These are phyloP conservation scores for Ammospiza maritima DNA, from an alignment of 2,797 vertebrate species.

Conservation along the genomic window DNA sequence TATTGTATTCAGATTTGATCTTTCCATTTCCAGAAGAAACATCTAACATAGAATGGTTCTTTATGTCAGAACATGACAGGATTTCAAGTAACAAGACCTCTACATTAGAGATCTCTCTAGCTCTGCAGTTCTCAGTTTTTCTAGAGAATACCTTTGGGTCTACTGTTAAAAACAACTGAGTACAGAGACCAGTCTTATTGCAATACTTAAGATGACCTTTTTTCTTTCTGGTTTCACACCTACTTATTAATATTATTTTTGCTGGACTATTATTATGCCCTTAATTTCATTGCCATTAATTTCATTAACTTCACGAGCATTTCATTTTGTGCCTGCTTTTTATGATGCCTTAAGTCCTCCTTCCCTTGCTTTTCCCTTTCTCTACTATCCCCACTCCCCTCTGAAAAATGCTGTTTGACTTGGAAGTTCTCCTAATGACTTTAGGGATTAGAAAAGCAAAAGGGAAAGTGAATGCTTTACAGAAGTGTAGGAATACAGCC, in stretches of 20 bases:
- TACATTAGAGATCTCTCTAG: not conserved
- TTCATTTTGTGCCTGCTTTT: not conserved
- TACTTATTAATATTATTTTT: not conserved
- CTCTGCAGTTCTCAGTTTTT: not conserved
- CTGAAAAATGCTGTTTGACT: not conserved
- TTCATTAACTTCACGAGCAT: not conserved
- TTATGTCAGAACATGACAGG: not conserved
- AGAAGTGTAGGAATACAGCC: not conserved
- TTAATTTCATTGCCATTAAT: not conserved
- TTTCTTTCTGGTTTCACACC: not conserved
- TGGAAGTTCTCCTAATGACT: not conserved
- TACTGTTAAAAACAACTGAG: not conserved
- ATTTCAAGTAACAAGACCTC: not conserved
- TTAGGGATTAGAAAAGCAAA: not conserved
- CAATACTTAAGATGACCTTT: not conserved
- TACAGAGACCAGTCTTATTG: not conserved
- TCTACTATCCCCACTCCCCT: accelerated
- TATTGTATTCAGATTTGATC: not conserved
- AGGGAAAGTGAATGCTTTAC: not conserved
- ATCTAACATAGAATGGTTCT: not conserved
- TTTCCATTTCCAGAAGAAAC: not conserved
- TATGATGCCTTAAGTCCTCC: not conserved
- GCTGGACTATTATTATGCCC: not conserved
- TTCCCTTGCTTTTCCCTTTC: not conserved
- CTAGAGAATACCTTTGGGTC: not conserved